Conservation (phyloP, 2,888 invertebrate genomes). For the Nebria salina region DNA sequence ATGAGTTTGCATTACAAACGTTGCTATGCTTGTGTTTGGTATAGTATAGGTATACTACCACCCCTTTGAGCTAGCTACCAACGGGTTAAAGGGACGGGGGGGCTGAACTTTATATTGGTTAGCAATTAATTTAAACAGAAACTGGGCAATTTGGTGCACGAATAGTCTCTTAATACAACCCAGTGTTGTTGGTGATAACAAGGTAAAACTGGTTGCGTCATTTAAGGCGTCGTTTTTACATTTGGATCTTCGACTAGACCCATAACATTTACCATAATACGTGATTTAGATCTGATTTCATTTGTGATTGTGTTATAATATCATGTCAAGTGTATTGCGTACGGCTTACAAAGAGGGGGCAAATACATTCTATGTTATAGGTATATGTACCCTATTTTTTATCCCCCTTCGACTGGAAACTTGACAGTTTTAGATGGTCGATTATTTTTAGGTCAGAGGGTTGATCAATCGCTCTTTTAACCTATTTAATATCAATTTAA, state of each 20-base stretch:
- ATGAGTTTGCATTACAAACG: slow-evolving; percentile 33
- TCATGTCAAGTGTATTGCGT: neutral
- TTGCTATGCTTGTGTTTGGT: slow-evolving; percentile 17
- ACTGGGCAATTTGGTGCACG: neutral
- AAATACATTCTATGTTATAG: neutral
- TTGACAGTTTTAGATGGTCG: neutral
- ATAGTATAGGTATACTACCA: neutral
- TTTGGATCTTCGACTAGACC: too few species aligned
- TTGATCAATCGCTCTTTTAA: neutral
- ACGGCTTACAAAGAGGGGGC: neutral
- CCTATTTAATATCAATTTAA: neutral
- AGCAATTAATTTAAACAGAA: neutral
- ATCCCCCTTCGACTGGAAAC: neutral
- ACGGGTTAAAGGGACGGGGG: neutral
- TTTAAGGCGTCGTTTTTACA: too few species aligned
- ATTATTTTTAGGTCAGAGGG: neutral
- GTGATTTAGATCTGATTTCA: neutral
- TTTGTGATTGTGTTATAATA: neutral
- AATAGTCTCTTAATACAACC: neutral
- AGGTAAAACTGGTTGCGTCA: too few species aligned
- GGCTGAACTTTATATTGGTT: neutral
- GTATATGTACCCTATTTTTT: neutral
- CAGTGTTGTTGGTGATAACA: neutral
- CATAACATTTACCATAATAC: neutral
- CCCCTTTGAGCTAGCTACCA: slow-evolving; percentile 4